phyloP scores from a whole-genome alignment of 2,113 vertebrate genomes.

The Gulo gulo region DNA sequence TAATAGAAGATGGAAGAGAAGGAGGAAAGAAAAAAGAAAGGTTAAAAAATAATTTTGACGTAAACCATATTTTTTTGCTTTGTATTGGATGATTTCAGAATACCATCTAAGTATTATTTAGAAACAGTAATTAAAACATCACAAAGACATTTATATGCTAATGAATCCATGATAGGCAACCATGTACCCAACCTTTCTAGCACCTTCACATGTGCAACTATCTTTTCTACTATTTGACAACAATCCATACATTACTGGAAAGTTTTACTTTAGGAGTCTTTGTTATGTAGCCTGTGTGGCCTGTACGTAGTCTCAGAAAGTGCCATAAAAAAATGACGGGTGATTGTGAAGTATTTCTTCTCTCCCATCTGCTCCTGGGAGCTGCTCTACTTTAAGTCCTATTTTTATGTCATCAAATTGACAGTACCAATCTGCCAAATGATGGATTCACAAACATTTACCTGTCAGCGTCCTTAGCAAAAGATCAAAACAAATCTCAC shows the following conservation, averaged over 20 bases:
- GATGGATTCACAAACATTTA: slow-evolving; percentile 73
- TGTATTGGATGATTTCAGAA: not conserved
- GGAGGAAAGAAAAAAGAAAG: not conserved
- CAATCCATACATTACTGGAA: not conserved
- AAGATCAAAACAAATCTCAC: slow-evolving; percentile 70
- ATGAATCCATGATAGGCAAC: not conserved
- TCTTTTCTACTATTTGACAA: not conserved
- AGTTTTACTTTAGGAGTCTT: not conserved
- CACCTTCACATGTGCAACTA: not conserved
- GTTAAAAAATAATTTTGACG: not conserved
- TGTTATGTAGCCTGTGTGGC: not conserved
- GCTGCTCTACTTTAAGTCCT: slow-evolving; percentile 58
- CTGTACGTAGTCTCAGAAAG: not conserved
- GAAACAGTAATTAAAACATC: not conserved
- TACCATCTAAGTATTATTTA: not conserved
- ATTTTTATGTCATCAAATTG: slow-evolving; percentile 79
- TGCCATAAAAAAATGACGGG: slow-evolving; percentile 20
- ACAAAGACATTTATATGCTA: not conserved
- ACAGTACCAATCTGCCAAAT: slow-evolving; percentile 75
- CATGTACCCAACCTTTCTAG: not conserved
- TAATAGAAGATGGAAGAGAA: not conserved
- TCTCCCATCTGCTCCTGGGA: slow-evolving; percentile 57
- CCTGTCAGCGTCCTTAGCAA: slow-evolving; percentile 48
- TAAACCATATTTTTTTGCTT: not conserved
- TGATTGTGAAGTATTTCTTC: slow-evolving; percentile 70